Evolutionary conservation across 2,888 invertebrate genomes (phyloP).

Genomic region (Podabrus alpinus): DNA sequence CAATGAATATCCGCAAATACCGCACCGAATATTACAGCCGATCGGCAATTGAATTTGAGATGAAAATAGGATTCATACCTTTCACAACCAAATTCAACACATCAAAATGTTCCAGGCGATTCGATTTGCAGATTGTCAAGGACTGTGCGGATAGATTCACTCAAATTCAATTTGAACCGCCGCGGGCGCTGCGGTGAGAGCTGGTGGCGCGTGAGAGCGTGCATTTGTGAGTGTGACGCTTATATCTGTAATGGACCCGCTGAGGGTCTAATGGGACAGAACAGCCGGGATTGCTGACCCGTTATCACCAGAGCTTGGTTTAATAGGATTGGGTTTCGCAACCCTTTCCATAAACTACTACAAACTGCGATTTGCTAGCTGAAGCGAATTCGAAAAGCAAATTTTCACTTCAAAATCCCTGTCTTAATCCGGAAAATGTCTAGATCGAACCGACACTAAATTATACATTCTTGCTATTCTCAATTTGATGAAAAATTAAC

Average conservation of each 20-base stretch:
- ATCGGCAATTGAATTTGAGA: constrained; percentile 17
- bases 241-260: constrained; percentile 43
- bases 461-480: constrained; percentile 32
- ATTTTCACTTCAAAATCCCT: constrained; percentile 48
- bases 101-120: constrained; percentile 34
- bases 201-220: constrained; percentile 24
- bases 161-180: constrained; percentile 37
- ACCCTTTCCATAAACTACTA: constrained; percentile 47
- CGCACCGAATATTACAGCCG: constrained; percentile 20
- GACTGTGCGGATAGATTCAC: constrained; percentile 38
- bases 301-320: constrained; percentile 48
- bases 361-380: constrained; percentile 45
- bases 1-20: constrained; percentile 23
- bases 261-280: constrained; percentile 48
- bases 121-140: constrained; percentile 39
- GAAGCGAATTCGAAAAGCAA: constrained; percentile 45
- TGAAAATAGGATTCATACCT: constrained; percentile 31
- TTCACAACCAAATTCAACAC: constrained; percentile 29
- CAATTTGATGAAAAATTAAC: neutral
- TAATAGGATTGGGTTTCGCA: constrained; percentile 47
- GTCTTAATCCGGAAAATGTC: constrained; percentile 40
- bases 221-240: constrained; percentile 29
- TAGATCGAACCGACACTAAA: constrained; percentile 34
- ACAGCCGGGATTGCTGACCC: constrained; percentile 51
- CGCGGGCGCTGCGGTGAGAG: constrained; percentile 28